phyloP scores from a whole-genome alignment of 2,888 invertebrate genomes.

The Drosophila affinis region DNA sequence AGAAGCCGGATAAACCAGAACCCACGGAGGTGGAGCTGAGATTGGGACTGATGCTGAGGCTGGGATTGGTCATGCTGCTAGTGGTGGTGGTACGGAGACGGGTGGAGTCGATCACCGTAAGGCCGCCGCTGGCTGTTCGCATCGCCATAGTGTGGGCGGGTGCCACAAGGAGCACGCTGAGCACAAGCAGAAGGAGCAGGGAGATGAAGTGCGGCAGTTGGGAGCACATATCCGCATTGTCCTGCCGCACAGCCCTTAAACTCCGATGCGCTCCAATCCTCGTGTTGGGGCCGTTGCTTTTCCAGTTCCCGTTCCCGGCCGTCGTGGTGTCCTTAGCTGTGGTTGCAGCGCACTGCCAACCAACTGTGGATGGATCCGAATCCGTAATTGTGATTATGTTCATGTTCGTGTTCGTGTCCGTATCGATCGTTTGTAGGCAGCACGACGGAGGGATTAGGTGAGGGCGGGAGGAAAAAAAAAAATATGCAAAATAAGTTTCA shows the following conservation, averaged over 20 bases:
- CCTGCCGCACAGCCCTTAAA: slow-evolving; percentile 38
- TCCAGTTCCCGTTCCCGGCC: slow-evolving; percentile 52
- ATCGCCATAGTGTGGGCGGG: slow-evolving; percentile 24
- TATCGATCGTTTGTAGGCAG: neutral
- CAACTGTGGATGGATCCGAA: slow-evolving; percentile 52
- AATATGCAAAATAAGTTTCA: slow-evolving; percentile 27
- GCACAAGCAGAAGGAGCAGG: slow-evolving; percentile 55
- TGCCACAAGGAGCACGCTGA: slow-evolving; percentile 43
- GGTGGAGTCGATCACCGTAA: slow-evolving; percentile 53
- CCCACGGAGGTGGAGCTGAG: neutral
- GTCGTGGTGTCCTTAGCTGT: slow-evolving; percentile 71
- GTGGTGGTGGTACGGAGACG: slow-evolving; percentile 39
- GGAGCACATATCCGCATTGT: slow-evolving; percentile 72
- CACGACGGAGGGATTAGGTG: neutral
- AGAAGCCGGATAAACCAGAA: neutral
- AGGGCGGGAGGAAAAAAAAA: slow-evolving; percentile 2
- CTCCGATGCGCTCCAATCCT: slow-evolving; percentile 10
- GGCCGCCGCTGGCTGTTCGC: slow-evolving; percentile 57
- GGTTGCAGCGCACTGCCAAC: slow-evolving; percentile 78
- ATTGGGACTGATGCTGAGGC: slow-evolving; percentile 31
- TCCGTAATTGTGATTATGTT: slow-evolving; percentile 7
- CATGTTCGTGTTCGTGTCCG: slow-evolving; percentile 4
- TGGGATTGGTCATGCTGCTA: slow-evolving; percentile 8
- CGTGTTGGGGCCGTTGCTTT: slow-evolving; percentile 16
- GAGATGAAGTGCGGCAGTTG: slow-evolving; percentile 47